Base-by-base conservation (phyloP, 2,797 vertebrate genomes). In the Micromesistius poutassou region DNA sequence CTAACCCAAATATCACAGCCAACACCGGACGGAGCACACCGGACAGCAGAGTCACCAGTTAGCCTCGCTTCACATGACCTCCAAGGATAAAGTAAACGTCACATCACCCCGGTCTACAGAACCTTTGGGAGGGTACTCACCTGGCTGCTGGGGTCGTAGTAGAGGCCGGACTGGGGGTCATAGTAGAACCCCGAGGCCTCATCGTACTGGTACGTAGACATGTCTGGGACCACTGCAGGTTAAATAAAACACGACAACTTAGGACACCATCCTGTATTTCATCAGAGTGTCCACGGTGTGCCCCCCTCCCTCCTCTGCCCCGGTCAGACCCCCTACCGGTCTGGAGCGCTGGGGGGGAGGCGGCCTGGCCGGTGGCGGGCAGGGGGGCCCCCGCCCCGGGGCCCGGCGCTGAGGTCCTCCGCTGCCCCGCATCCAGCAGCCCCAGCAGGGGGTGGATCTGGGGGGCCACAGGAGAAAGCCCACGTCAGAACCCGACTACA, bases 101-200 rank as follows among this genome's bases (percentile, higher is more conserved):
- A 35, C 33, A 35, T 6, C 7, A 35, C 33, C 9, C n/a, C 9
- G 25, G 8, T 25, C 9, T 4, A 12, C 62, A 28, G 12, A 68
- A 28, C 5, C 55, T n/a, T 62, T 9, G 16, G 62, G 1, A 28
- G 2, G n/a, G 62, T 72, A 89, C 84, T 81, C 94, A 97, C 97
- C 88, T 97, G 96, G 13, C 95, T 97, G 90, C 93, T 96, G 71
- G 96, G 93, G 86, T 98, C 96, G 80, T 98, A 98, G 90, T 97
- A 98, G 2, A 98, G 94, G 55, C 96, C 95, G 42, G 95, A 96
- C 81, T 95, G 87, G 40, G 96, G 94, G 89, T 98, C 95, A 46
- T 97, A 98, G 79, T 97, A 98, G 90, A 97, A 98, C 78, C 97
- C 97, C 68, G 97, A 98, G 22, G 96, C 93, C 81, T 98, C 96